Percentiles rank a stretch among this genome's conserved stretches.
These are phyloP conservation scores for Mamestra brassicae DNA, from an alignment of 2,888 invertebrate genomes.

Conservation along the genomic window DNA sequence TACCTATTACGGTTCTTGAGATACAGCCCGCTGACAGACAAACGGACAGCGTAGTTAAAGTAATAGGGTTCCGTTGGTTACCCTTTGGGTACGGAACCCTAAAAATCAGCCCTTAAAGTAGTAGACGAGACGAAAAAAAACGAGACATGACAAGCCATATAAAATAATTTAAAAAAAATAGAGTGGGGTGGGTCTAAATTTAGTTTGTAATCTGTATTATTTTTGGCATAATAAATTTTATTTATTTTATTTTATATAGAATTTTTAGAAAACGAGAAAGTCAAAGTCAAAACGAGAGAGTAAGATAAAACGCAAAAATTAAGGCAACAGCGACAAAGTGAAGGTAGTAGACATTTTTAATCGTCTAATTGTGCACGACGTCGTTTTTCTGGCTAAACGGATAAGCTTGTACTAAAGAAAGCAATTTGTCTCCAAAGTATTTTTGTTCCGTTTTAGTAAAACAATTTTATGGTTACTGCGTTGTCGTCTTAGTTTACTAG, in stretches of 20 bases:
- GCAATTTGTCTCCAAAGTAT: slow-evolving; percentile 40
- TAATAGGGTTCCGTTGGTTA: too few relatives aligned
- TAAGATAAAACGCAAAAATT: slow-evolving; percentile 1
- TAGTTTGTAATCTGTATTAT: too few relatives aligned
- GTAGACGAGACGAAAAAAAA: not conserved
- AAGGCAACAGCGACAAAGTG: slow-evolving; percentile 6
- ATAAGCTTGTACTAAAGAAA: slow-evolving; percentile 46
- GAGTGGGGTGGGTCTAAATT: too few relatives aligned
- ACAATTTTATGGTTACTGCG: slow-evolving; percentile 20
- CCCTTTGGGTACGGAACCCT: too few relatives aligned
- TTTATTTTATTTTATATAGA: too few relatives aligned
- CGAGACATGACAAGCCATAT: not conserved
- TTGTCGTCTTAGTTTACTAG: not conserved
- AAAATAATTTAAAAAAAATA: too few relatives aligned
- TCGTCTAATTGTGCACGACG: slow-evolving; percentile 33
- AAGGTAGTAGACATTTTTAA: slow-evolving; percentile 36
- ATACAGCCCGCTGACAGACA: too few relatives aligned
- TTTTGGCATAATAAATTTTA: too few relatives aligned
- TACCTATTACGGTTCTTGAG: too few relatives aligned
- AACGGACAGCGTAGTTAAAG: too few relatives aligned
- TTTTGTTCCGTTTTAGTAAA: slow-evolving; percentile 38
- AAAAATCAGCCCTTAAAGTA: too few relatives aligned
- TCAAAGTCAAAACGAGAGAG: too few relatives aligned
- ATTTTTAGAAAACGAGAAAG: not conserved
- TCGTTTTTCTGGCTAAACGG: slow-evolving; percentile 43